Evolutionary conservation across 2,113 vertebrate species (phyloP).

Genomic region (Nestor notabilis): DNA sequence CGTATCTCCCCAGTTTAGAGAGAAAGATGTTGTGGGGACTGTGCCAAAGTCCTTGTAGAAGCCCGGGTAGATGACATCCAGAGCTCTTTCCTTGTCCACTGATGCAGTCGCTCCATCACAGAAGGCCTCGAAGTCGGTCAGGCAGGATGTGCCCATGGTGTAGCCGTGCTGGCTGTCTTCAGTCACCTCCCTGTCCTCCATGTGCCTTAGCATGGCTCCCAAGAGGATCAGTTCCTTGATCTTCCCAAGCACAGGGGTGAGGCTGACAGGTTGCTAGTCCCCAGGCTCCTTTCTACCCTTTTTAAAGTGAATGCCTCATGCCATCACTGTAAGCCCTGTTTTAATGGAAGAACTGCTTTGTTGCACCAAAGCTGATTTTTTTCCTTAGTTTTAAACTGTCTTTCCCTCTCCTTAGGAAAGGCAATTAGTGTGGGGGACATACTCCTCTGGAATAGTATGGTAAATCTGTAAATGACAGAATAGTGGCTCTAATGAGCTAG

Average conservation of each 20-base stretch:
- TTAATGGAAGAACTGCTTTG: neutral
- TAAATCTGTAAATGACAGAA: slow-evolving; percentile 40
- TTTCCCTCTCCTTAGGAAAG: neutral
- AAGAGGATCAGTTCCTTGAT: neutral
- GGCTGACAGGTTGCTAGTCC: neutral
- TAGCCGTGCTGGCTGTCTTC: neutral
- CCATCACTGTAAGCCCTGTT: neutral
- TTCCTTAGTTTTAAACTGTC: neutral
- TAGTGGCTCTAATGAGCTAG: neutral
- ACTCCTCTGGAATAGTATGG: neutral
- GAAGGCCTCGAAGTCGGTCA: neutral
- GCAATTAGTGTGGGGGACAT: slow-evolving; percentile 8
- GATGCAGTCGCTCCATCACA: neutral
- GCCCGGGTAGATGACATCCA: neutral
- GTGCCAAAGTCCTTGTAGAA: neutral
- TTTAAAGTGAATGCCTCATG: neutral
- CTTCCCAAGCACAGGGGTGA: neutral
- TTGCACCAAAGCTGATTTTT: neutral
- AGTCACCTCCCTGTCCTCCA: neutral
- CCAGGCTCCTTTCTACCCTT: neutral
- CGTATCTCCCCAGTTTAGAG: neutral
- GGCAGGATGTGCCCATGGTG: neutral
- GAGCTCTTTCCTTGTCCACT: neutral
- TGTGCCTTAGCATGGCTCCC: neutral
- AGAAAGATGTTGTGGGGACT: neutral